These are phyloP conservation scores for Hycleus cichorii DNA, from an alignment of 1,140 invertebrate genomes.

Conservation along the genomic window DNA sequence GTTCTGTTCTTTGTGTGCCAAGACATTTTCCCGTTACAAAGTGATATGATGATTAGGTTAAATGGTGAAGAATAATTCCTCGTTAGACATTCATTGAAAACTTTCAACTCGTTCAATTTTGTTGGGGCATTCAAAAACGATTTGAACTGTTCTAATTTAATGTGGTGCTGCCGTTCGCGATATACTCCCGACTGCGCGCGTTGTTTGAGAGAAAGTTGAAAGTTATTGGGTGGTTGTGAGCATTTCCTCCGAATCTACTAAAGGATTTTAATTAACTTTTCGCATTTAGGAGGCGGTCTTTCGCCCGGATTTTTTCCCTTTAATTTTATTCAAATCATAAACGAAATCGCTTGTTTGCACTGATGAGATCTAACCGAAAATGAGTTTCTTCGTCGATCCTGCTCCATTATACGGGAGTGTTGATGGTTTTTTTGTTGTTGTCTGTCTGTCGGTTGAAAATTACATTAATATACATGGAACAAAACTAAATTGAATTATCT, in stretches of 20 bases:
- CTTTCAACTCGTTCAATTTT: slow-evolving; percentile 34
- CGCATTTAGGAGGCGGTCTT: background rate
- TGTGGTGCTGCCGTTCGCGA: slow-evolving; percentile 12
- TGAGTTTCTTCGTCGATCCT: background rate
- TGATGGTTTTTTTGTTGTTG: too few species aligned
- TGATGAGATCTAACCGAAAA: slow-evolving; percentile 1
- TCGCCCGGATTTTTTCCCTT: background rate
- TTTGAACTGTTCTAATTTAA: slow-evolving; percentile 37
- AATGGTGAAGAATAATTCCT: slow-evolving; percentile 39
- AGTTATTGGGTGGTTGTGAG: slow-evolving; percentile 22
- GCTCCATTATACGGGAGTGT: too few species aligned
- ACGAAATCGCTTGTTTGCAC: slow-evolving; percentile 1
- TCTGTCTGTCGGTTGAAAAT: background rate
- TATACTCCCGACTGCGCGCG: background rate
- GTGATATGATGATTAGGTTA: slow-evolving; percentile 40
- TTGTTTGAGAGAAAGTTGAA: slow-evolving; percentile 13
- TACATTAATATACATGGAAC: slow-evolving; percentile 4
- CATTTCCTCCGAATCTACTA: slow-evolving; percentile 17
- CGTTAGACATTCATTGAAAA: slow-evolving; percentile 40
- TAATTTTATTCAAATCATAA: slow-evolving; percentile 9
- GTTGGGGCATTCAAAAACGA: slow-evolving; percentile 25
- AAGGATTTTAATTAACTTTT: slow-evolving; percentile 26
- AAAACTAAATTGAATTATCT: slow-evolving; percentile 9
- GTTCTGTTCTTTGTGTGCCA: background rate
- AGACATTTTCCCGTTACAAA: slow-evolving; percentile 29